Evolutionary conservation across 2,888 invertebrate genomes (phyloP), one percentile per base, ranked within the genome.

Genomic region (Phaonia tiefii): DNA sequence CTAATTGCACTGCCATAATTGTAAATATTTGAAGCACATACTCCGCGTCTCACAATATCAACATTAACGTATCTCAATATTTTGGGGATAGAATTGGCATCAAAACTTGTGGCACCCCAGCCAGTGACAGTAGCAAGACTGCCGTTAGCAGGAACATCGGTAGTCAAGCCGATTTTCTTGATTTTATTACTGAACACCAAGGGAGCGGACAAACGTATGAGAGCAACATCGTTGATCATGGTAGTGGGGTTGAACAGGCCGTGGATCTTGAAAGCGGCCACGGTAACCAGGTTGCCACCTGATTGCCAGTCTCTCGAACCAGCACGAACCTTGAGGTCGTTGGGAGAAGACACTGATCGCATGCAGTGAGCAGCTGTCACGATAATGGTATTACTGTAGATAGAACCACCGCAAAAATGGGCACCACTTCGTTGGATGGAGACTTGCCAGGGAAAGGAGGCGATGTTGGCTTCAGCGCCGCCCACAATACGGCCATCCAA

Each of bases 401-500:
- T 85, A n/a, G 90, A 89, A 39, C 91, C 92, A 17, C 92, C 92
- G 67, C 92, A 92, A 82, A 88, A 88, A 75, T 91, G 92, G 15
- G 71, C 81, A 5, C 87, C 88, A 3, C 83, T 72, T 1, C 83
- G 80, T 74, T 89, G 88, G 7, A 92, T 76, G 0, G 92, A 91
- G 0, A 91, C 89, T 88, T 92, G 92, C 73, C 90, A 91, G 8
- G 92, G 92, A 82, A 88, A 88, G 1, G 85, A 85, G 22, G 86
- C 86, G 66, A 92, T 92, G 4, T 86, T 83, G n/a, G 88, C 89
- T 17, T 82, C 78, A 25, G 84, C 84, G 5, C 92, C 92, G 20
- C 91, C 91, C 1, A 92, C 91, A 73, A 92, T 92, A 72, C 89
- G 86, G 0, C 89, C 90, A 13, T 85, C 84, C 3, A 77, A 80